Base-by-base conservation (phyloP, 2,797 vertebrate genomes). In the Miichthys miiuy region DNA sequence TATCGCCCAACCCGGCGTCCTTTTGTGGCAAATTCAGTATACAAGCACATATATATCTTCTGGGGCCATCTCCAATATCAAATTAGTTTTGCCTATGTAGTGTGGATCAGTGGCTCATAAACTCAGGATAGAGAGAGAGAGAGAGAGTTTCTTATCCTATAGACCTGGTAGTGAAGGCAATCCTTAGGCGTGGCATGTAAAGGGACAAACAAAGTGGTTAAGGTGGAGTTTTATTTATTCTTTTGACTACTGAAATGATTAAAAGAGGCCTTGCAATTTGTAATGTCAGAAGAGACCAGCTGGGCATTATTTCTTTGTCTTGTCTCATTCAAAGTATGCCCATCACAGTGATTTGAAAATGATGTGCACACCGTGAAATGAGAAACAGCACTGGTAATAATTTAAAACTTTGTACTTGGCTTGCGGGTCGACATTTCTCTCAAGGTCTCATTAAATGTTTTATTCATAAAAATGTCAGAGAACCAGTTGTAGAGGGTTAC, bases 361-460 rank as follows among this genome's bases (percentile, higher is more conserved):
- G 11, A 41, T 62, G 58, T 51, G 21, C 42, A 58, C 9, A 30
- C 62, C 10, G 27, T 79, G 66, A 82, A 84, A 70, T 80, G 50
- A 70, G 11, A 63, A 76, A 42, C 52, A 13, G 17, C 44, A 8
- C 62, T 55, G 46, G 18, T 81, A 52, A 68, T 75, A 51, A 77
- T 68, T 78, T 48, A 69, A 77, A 80, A 72, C 52, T 21, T 64
- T 60, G 44, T 72, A 30, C 44, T 76, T 38, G 18, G 46, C 55
- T 68, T 56, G 64, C 62, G 71, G 74, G 57, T 48, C 55, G 83
- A 81, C 74, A 81, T 75, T 72, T 82, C 48, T 67, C 58, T 83
- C 21, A 70, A 63, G 70, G 66, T 82, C 52, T 55, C 48, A 17
- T 69, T 61, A 23, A 56, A 81, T 68, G 42, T 76, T 78, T 72